Conservation (phyloP, 2,888 invertebrate species). For the Heliconius cydno region DNA sequence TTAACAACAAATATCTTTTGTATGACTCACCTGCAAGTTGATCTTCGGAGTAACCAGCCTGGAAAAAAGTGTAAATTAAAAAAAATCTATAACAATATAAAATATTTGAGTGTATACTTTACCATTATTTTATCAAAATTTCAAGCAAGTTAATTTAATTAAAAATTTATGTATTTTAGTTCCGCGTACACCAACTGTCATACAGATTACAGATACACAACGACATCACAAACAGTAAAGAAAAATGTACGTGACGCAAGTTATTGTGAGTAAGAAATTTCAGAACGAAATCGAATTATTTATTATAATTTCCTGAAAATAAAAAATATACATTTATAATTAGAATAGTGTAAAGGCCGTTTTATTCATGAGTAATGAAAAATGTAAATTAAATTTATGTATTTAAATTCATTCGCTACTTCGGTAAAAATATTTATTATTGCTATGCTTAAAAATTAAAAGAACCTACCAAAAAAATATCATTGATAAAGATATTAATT, state of each 20-base stretch:
- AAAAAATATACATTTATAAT: neutral
- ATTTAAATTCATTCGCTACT: neutral
- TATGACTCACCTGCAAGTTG: constrained; percentile 93
- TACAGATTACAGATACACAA: constrained; percentile 32
- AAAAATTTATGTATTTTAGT: constrained; percentile 10
- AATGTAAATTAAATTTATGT: neutral
- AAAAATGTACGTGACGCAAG: constrained; percentile 12
- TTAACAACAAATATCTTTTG: constrained; percentile 9
- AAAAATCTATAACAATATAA: neutral
- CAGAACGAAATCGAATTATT: constrained; percentile 15
- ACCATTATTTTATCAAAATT: constrained; percentile 32
- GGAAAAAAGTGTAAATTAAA: constrained; percentile 61
- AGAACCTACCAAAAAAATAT: neutral
- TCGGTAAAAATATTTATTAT: neutral
- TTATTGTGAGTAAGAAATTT: constrained; percentile 24
- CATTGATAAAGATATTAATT: too few relatives aligned
- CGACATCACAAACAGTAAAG: neutral
- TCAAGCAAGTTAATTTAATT: constrained; percentile 2
- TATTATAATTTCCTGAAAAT: neutral
- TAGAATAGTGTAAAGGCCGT: neutral
- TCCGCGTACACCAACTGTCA: constrained; percentile 38
- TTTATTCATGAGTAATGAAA: too few relatives aligned
- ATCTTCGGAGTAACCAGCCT: constrained; percentile 95
- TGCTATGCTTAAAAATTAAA: constrained; percentile 5
- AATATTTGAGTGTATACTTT: constrained; percentile 11